A percentile compares a stretch with the other conserved stretches of the same genome.
Evolutionary conservation across 1,140 invertebrate species (phyloP).

Genomic region (Cyrtorhinus lividipennis): DNA sequence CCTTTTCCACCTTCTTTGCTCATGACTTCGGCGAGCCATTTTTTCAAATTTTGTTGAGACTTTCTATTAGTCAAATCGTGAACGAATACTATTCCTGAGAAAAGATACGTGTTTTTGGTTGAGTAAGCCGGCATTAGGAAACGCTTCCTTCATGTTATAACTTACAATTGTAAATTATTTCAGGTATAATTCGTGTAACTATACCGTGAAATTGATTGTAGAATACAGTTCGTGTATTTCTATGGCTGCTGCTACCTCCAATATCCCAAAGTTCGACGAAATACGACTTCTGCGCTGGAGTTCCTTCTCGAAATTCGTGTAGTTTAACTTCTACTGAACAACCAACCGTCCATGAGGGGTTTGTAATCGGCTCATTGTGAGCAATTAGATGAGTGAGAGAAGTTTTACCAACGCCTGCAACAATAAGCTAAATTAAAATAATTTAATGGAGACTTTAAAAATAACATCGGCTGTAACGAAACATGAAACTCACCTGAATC

Average conservation of each 20-base stretch:
- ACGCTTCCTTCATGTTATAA: no score
- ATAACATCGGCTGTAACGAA: background rate
- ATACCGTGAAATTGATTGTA: conserved; percentile 83
- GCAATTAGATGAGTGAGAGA: conserved; percentile 84
- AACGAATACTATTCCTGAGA: conserved; percentile 75
- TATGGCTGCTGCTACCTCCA: conserved; percentile 82
- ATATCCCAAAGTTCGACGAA: conserved; percentile 95
- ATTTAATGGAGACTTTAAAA: background rate
- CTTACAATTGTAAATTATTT: no score
- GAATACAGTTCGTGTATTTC: conserved; percentile 81
- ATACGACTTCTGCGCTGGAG: conserved; percentile 73
- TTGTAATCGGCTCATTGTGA: conserved; percentile 65
- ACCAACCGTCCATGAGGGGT: conserved; percentile 86
- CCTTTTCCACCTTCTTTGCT: conserved; percentile 50
- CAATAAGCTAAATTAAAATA: background rate
- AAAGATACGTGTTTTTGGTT: no score
- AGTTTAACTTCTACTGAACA: conserved; percentile 91
- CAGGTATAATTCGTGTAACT: no score
- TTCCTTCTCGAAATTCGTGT: conserved; percentile 90
- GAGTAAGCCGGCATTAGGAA: no score
- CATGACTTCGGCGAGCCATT: conserved; percentile 84
- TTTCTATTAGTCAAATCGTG: conserved; percentile 94
- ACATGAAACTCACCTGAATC: conserved; percentile 57
- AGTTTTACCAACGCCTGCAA: conserved; percentile 82
- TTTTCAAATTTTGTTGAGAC: conserved; percentile 80